Evolutionary conservation across 2,888 invertebrate genomes (phyloP), one percentile per base, ranked within the genome.

Genomic region (Sesia apiformis): DNA sequence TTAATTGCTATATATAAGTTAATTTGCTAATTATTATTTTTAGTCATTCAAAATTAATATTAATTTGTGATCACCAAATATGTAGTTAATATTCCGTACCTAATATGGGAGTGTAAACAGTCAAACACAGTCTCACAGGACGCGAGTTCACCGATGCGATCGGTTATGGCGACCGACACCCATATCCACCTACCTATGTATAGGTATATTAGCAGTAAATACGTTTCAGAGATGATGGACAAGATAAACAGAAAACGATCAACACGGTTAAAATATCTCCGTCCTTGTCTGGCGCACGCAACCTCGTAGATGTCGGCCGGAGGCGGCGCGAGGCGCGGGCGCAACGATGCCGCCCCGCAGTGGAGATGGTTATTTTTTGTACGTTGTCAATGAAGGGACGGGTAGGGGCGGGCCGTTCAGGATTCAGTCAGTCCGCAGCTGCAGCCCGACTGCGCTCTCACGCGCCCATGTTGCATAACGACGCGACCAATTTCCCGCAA

Each of bases 311-410:
- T 56, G 69, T 52, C 62, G 63, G 75, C 68, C 71, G 80, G 77
- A 76, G 84, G 83, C 78, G 83, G 77, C 8, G 56, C 79, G 78
- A 76, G 79, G 64, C 59, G 62, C 63, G 55, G 23, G 23, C 23
- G 57, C 59, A 65, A 78, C 74, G 75, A 72, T 58, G 61, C 66
- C 59, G 53, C 50, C 66, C 65, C 69, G 72, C 70, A 65, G 68
- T 78, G 80, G 81, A 82, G 78, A 76, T 81, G 85, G 80, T 76
- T 77, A 76, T 84, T 86, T 87, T 87, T 88, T 88, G 80, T 86
- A 72, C 84, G 82, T 85, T 84, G 86, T 88, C 86, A 87, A 84
- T 82, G 85, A 86, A 87, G 82, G 84, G 81, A 81, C 83, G 82
- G 78, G 77, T 74, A 74, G 84, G 82, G 85, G 85, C 84, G 82